Base-by-base conservation (phyloP, 2,113 vertebrate species). In the Trogon melanurus region DNA sequence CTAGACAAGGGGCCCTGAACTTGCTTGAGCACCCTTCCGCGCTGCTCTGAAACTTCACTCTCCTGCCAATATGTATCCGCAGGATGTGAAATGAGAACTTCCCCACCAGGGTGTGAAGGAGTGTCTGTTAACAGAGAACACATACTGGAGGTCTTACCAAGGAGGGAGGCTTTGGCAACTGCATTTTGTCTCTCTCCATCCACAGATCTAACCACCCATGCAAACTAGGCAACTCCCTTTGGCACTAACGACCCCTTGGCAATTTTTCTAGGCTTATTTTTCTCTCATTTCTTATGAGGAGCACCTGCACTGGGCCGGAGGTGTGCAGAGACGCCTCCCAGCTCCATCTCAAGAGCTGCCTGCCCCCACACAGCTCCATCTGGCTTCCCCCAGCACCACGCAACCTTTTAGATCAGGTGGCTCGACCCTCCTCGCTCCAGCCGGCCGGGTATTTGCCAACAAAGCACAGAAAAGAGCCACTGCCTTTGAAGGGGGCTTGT, bases 251-350 rank as follows among this genome's bases (percentile, higher is more conserved):
- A 3, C 25, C 13, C 26, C 26, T n/a, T 1, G 0, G 53, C 2
- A 5, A 25, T 47, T 51, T 25, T 79, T 53, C 27, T 29, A 72
- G 73, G 22, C 27, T 60, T 38, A 6, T 27, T 38, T 38, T 36
- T 58, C 64, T 25, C 51, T 53, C 16, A 6, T 20, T 53, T 23
- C 3, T 0, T 8, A n/a, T 0, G 0, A 58, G 36, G 38, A 25
- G 57, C 51, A 6, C 50, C 44, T 44, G 44, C 27, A 4, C 13
- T 12, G 57, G 57, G 16, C 16, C 32, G 11, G 50, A 23, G 30
- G 13, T 16, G 13, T 5, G 15, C 22, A 29, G 51, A 64, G 38
- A 54, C 18, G 12, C 36, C 36, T n/a, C 27, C 29, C 41, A 41
- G 41, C 41, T 41, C 38, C 34, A 54, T 13, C 41, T 41, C 53